phyloP scores from a whole-genome alignment of 1,140 invertebrate species.

The Saxidomus purpurata region DNA sequence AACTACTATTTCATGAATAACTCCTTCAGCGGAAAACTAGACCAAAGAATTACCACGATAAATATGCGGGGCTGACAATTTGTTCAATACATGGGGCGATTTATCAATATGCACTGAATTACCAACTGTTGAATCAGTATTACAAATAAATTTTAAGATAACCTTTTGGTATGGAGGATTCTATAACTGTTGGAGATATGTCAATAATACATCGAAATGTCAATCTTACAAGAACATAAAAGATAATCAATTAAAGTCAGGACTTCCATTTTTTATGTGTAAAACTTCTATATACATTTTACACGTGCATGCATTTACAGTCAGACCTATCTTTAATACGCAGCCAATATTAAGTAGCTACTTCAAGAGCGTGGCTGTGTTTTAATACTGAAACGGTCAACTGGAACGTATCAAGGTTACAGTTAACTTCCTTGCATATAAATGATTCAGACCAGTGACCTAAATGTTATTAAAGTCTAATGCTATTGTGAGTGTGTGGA shows the following conservation, averaged over 20 bases:
- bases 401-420: too few species aligned
- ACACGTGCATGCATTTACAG: too few species aligned
- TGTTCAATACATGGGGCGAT: conserved; percentile 4
- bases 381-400: too few species aligned
- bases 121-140: conserved; percentile 10
- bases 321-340: too few species aligned
- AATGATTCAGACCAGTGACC: too few species aligned
- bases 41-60: background rate
- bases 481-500: too few species aligned
- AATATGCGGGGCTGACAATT: conserved; percentile 13
- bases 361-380: too few species aligned
- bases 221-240: background rate
- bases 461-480: too few species aligned
- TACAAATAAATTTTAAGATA: conserved; percentile 38
- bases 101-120: conserved; percentile 44
- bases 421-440: too few species aligned
- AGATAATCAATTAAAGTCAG: background rate
- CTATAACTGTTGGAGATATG: conserved; percentile 14
- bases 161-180: conserved; percentile 16
- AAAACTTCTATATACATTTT: too few species aligned
- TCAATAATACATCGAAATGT: background rate
- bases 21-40: conserved; percentile 18
- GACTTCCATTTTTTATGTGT: background rate
- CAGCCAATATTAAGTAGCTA: too few species aligned
- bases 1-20: conserved; percentile 50